Conservation (phyloP, 2,888 invertebrate genomes). For the Brachypalpus laphriformis region DNA sequence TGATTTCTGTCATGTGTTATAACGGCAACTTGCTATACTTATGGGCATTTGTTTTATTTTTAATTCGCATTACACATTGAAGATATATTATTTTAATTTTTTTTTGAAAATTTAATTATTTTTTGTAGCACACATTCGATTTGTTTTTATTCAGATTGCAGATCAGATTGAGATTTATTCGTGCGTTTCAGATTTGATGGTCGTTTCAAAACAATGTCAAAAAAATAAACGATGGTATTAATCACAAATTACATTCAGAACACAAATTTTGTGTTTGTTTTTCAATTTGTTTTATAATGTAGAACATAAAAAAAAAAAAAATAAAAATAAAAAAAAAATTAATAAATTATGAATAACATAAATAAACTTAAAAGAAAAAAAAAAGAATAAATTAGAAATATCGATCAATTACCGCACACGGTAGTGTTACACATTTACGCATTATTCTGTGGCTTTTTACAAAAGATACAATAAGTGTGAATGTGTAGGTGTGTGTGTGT, state of each 20-base stretch:
- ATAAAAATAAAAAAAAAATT: conserved; percentile 27
- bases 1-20: conserved; percentile 78
- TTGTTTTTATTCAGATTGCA: conserved; percentile 35
- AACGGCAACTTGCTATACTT: conserved; percentile 77
- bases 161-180: conserved; percentile 52
- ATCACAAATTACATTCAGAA: conserved; percentile 63
- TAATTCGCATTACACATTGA: conserved; percentile 63
- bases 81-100: conserved; percentile 15
- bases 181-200: conserved; percentile 49
- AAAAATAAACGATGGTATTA: conserved; percentile 72
- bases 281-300: conserved; percentile 41
- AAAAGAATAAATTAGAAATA: conserved; percentile 34
- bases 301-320: conserved; percentile 62
- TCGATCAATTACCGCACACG: conserved; percentile 19
- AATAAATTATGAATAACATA: conserved; percentile 22
- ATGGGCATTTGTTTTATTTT: conserved; percentile 73
- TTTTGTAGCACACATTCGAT: conserved; percentile 53
- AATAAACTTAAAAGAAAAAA: not conserved
- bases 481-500: conserved; percentile 20
- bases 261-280: conserved; percentile 51
- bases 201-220: conserved; percentile 60
- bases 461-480: conserved; percentile 48
- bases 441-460: conserved; percentile 46
- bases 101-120: conserved; percentile 19
- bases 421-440: conserved; percentile 64